These are phyloP conservation scores for Drosophila novamexicana DNA, from an alignment of 1,140 invertebrate species.

Conservation along the genomic window DNA sequence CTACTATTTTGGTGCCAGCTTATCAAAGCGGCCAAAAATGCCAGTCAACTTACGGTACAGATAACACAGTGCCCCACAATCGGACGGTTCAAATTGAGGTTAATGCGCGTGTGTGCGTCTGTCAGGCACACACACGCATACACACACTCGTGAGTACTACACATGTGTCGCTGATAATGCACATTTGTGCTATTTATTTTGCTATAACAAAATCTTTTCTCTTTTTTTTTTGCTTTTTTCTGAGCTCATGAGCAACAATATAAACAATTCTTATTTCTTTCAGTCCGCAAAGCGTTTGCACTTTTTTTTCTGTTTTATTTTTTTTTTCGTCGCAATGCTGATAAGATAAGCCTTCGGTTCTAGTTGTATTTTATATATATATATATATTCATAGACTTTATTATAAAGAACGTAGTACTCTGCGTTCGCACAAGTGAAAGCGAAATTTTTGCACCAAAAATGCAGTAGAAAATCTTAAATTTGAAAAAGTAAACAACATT, in stretches of 20 bases:
- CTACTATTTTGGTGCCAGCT: constrained; percentile 10
- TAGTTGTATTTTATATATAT: constrained; percentile 10
- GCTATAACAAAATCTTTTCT: constrained; percentile 50
- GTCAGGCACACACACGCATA: constrained; percentile 30
- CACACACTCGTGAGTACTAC: constrained; percentile 37
- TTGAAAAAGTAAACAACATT: too few species aligned
- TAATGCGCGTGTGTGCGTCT: constrained; percentile 51
- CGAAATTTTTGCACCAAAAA: constrained; percentile 30
- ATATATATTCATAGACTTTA: not conserved
- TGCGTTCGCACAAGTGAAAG: constrained; percentile 31
- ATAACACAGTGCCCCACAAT: constrained; percentile 81
- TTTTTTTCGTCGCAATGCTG: constrained; percentile 40
- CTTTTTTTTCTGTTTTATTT: constrained; percentile 38
- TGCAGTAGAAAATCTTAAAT: constrained; percentile 2
- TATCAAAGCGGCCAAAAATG: constrained; percentile 50
- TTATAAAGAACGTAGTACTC: not conserved
- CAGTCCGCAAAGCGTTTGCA: constrained; percentile 30
- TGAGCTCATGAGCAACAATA: constrained; percentile 31
- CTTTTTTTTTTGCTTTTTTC: constrained; percentile 22
- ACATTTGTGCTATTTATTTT: constrained; percentile 82
- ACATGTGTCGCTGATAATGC: constrained; percentile 70
- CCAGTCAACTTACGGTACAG: constrained; percentile 61
- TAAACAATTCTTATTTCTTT: constrained; percentile 38
- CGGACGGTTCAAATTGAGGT: constrained; percentile 78
- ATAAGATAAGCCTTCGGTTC: constrained; percentile 44